Conservation (phyloP, 2,797 vertebrate species). For the Pangasius djambal region DNA sequence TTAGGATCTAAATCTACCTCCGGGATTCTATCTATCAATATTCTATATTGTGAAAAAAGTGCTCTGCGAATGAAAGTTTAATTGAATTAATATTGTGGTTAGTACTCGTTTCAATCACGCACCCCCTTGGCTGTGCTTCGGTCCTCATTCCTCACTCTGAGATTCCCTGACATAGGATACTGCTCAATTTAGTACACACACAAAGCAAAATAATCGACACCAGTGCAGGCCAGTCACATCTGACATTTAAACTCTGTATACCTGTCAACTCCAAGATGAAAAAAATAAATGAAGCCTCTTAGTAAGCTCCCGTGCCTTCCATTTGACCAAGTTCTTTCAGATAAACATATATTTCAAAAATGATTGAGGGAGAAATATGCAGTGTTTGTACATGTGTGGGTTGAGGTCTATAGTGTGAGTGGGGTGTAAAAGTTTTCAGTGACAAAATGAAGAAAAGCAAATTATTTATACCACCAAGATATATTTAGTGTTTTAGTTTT, state of each 20-base stretch:
- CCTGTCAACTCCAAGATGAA: neutral
- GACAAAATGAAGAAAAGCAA: neutral
- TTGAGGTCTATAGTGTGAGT: neutral
- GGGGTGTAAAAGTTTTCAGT: neutral
- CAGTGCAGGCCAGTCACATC: neutral
- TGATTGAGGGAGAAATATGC: neutral
- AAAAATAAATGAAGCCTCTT: neutral
- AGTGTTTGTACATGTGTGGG: neutral
- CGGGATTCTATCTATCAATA: neutral
- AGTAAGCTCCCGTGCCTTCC: neutral
- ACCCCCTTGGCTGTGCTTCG: neutral
- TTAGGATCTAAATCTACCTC: neutral
- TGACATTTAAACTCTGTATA: neutral
- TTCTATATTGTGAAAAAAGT: neutral
- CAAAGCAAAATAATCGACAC: neutral
- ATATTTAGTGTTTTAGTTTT: neutral
- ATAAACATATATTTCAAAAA: neutral
- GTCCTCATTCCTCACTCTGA: neutral
- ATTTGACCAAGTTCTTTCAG: neutral
- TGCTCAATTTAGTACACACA: neutral
- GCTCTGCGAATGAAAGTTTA: neutral
- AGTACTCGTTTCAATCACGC: neutral
- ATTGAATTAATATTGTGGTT: neutral
- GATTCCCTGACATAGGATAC: neutral
- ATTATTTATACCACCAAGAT: neutral